Evolutionary conservation across 2,797 vertebrate species (phyloP), one percentile per base, ranked within the genome.

Genomic region (Gobionotothen gibberifrons): DNA sequence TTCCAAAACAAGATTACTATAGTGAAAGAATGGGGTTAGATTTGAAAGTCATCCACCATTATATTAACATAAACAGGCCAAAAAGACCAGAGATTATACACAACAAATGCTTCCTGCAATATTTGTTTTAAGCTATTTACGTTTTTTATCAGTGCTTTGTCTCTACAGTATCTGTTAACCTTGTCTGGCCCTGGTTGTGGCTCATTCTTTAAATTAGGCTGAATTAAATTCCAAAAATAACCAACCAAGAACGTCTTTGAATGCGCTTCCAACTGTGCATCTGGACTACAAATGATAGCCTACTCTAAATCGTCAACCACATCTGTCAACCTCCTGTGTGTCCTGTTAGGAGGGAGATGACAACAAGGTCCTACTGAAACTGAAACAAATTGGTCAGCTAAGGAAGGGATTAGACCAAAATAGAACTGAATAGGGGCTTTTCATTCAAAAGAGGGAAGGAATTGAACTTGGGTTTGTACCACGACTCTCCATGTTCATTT

Each of bases 191-290:
- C 22, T 9, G 51, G 47, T 43, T 74, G 44, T n/a, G 2, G 2
- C 21, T 55, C 0, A 21, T 75, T 74, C 21, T 77, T 76, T 72
- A 11, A 74, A 11, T 44, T 32, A 46, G 9, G 17, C 22, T 12
- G 15, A 49, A 62, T 32, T 32, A 69, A 70, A 44, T 46, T 72
- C 55, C 49, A 83, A 76, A 69, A 81, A 32, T 55, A 74, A 46
- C 48, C 55, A 73, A 13, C 56, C 56, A 14, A 26, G 19, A 13
- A 54, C 32, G 62, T 43, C 51, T 51, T 40, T 46, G 13, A 32
- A 8, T 21, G 6, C 1, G 60, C 12, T 16, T n/a, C 15, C 21
- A 48, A 48, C 12, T 59, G 46, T 39, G 39, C 49, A 70, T 64
- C 64, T 72, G 75, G 66, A 52, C 62, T 39, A 76, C 76, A 80